Evolutionary conservation across 2,888 invertebrate species (phyloP).

Genomic region (Herminia tarsipennalis): DNA sequence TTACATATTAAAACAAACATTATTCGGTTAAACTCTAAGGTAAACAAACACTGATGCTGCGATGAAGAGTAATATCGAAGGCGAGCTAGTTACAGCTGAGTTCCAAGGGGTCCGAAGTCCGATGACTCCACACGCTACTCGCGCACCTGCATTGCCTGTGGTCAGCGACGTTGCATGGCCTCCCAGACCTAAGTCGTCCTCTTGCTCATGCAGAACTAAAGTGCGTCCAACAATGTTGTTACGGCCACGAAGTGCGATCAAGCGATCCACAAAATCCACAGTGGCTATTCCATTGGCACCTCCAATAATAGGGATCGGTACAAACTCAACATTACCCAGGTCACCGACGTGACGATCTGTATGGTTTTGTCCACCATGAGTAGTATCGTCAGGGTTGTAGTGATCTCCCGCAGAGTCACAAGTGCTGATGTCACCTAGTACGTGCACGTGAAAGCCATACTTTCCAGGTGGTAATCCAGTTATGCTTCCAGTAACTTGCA

Average conservation of each 20-base stretch:
- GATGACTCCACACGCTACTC: slow-evolving; percentile 80
- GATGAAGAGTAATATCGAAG: slow-evolving; percentile 51
- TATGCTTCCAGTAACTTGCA: slow-evolving; percentile 80
- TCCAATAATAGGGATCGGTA: slow-evolving; percentile 61
- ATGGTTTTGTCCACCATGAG: slow-evolving; percentile 87
- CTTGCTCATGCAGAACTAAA: slow-evolving; percentile 66
- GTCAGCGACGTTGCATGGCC: slow-evolving; percentile 64
- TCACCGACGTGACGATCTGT: slow-evolving; percentile 89
- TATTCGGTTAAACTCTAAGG: not conserved
- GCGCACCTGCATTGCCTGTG: slow-evolving; percentile 79
- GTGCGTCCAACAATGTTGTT: slow-evolving; percentile 76
- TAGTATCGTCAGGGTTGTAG: slow-evolving; percentile 87
- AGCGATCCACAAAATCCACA: slow-evolving; percentile 81
- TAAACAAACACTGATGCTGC: slow-evolving; percentile 19
- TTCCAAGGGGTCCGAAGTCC: slow-evolving; percentile 70
- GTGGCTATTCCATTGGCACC: slow-evolving; percentile 71
- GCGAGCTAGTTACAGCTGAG: slow-evolving; percentile 50
- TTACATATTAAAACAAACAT: no score
- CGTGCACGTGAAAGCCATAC: slow-evolving; percentile 88
- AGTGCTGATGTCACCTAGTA: slow-evolving; percentile 81
- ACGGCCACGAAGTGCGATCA: slow-evolving; percentile 69
- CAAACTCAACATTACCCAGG: slow-evolving; percentile 89
- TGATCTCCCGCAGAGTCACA: slow-evolving; percentile 87
- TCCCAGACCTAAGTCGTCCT: slow-evolving; percentile 77
- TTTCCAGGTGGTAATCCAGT: slow-evolving; percentile 79